Evolutionary conservation across 1,140 invertebrate genomes (phyloP), one percentile per base, ranked within the genome.

Genomic region (Aphelenchoides besseyi): DNA sequence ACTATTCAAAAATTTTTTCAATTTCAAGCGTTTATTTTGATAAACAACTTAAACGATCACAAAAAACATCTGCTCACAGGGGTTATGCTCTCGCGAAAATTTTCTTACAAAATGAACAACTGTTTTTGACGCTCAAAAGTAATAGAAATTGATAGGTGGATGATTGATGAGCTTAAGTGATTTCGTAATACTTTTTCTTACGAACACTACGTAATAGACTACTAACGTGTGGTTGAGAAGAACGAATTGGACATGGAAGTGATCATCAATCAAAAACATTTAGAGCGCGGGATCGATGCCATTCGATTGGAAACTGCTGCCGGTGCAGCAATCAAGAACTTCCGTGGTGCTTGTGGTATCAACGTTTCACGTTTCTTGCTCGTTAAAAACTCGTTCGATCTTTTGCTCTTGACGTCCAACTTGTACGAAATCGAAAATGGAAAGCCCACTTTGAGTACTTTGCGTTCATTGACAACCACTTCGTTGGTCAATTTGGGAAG

Each of bases 121-220:
- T 99, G 1, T n/a, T n/a, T n/a, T n/a, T n/a, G n/a, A n/a, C n/a
- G n/a, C n/a, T n/a, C n/a, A n/a, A n/a, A n/a, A n/a, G n/a, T n/a
- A n/a, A n/a, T n/a, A n/a, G n/a, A n/a, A n/a, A n/a, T n/a, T n/a
- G n/a, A n/a, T n/a, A n/a, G n/a, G n/a, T n/a, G n/a, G n/a, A n/a
- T n/a, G n/a, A n/a, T n/a, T n/a, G n/a, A 87, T 99, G 66, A 98
- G 96, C 96, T 91, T 94, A 3, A 96, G 92, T n/a, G n/a, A n/a
- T n/a, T n/a, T n/a, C n/a, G n/a, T n/a, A n/a, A n/a, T n/a, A n/a
- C n/a, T n/a, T n/a, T n/a, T n/a, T n/a, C n/a, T n/a, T n/a, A n/a
- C n/a, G n/a, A n/a, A n/a, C n/a, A n/a, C n/a, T n/a, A n/a, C 83
- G 85, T 98, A 2, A 89, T 69, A 90, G 93, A 93, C 0, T 93